Conservation (phyloP, 1,140 invertebrate genomes). For the Lepidurus packardi region DNA sequence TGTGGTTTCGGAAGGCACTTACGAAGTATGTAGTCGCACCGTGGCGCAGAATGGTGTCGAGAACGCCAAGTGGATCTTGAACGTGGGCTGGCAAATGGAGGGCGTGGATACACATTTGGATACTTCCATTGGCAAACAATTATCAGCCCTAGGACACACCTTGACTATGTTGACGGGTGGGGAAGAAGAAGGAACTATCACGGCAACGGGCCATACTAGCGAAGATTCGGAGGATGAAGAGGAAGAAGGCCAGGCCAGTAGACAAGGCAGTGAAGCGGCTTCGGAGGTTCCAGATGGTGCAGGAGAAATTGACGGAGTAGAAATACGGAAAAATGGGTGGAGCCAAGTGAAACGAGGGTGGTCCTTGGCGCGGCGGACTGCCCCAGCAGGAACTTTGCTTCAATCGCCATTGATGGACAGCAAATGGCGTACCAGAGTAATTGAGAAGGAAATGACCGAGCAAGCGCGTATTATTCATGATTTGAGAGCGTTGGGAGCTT, state of each 20-base stretch:
- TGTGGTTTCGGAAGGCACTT: slow-evolving; percentile 94
- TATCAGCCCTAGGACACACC: slow-evolving; percentile 87
- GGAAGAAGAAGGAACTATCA: slow-evolving; percentile 58
- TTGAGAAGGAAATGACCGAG: slow-evolving; percentile 96
- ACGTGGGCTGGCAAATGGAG: slow-evolving; percentile 98
- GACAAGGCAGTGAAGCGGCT: slow-evolving; percentile 56
- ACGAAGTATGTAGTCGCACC: slow-evolving; percentile 91
- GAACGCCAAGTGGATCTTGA: slow-evolving; percentile 97
- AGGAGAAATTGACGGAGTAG: slow-evolving; percentile 37
- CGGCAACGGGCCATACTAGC: slow-evolving; percentile 32
- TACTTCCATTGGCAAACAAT: slow-evolving; percentile 90
- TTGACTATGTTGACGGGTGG: slow-evolving; percentile 82
- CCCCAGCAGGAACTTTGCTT: not conserved
- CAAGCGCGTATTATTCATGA: slow-evolving; percentile 91
- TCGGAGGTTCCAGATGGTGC: slow-evolving; percentile 37
- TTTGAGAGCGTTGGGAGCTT: slow-evolving; percentile 78
- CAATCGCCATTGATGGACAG: slow-evolving; percentile 64
- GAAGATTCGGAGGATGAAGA: slow-evolving; percentile 52
- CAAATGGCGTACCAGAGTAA: slow-evolving; percentile 82
- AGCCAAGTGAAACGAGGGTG: slow-evolving; percentile 19
- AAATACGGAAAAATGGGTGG: slow-evolving; percentile 24
- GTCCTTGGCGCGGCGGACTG: not conserved
- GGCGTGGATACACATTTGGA: slow-evolving; percentile 96
- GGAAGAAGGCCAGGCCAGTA: slow-evolving; percentile 29
- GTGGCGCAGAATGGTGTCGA: slow-evolving; percentile 63